A percentile compares a stretch with the other conserved stretches of the same genome.
Evolutionary conservation across 2,113 vertebrate species (phyloP).

Genomic region (Circaetus gallicus): DNA sequence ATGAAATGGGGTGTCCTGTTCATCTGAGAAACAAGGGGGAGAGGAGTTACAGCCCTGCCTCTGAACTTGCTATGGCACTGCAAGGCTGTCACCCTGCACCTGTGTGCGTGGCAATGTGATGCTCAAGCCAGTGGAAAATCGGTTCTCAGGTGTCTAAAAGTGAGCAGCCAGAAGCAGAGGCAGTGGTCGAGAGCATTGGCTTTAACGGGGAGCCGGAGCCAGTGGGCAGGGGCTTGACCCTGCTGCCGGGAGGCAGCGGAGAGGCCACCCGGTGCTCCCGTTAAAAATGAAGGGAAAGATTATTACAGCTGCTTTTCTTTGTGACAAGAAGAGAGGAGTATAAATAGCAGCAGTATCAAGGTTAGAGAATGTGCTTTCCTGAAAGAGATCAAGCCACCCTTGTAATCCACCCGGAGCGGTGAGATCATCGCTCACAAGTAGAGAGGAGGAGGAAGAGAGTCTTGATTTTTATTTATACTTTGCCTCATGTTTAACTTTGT

Average conservation of each 20-base stretch:
- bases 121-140: slow-evolving; percentile 26
- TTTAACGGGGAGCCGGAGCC: not conserved
- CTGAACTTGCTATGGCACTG: not conserved
- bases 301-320: slow-evolving; percentile 23
- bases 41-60: not conserved
- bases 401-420: slow-evolving; percentile 42
- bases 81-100: not conserved
- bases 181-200: accelerated
- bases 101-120: not conserved
- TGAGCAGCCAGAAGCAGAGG: not conserved
- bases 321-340: not conserved
- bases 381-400: slow-evolving; percentile 59
- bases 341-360: slow-evolving; percentile 59
- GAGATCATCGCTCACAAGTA: slow-evolving; percentile 56
- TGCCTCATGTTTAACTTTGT: slow-evolving; percentile 58
- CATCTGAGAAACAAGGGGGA: not conserved
- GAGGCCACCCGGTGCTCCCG: not conserved
- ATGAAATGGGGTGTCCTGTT: not conserved
- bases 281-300: not conserved
- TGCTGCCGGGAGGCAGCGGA: accelerated
- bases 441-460: slow-evolving; percentile 53
- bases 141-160: not conserved
- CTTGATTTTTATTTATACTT: slow-evolving; percentile 66
- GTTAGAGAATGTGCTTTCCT: slow-evolving; percentile 62
- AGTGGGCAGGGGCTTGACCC: not conserved